Evolutionary conservation across 2,113 vertebrate species (phyloP), one percentile per base, ranked within the genome.

Genomic region (Rhipidura dahli): DNA sequence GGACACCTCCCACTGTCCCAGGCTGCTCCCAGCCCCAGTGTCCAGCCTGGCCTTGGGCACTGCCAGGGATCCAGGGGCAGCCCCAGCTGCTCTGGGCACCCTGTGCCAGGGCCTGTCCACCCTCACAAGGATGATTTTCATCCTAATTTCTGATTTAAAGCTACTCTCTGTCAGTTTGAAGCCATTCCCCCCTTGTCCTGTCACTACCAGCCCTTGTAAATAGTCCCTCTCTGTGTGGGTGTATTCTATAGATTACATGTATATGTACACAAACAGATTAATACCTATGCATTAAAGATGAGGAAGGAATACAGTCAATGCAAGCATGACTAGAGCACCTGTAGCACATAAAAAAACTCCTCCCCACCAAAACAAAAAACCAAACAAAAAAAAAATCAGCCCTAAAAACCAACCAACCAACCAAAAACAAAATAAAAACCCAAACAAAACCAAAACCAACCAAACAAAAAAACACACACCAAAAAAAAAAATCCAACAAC

Each of bases 31-130:
- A 54, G 2, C 37, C 44, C 35, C 35, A 14, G 1, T 1, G 1
- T 5, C 69, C 82, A 70, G 2, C 30, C 57, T 19, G 21, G 17
- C 49, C 77, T 15, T 4, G 86, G 68, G 7, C 77, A 39, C 60
- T 73, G 9, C 59, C 85, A 80, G 49, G 73, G 42, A 22, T 10
- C 39, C 81, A 61, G 64, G 54, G 8, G 6, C 66, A 72, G 66
- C 50, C 68, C 0, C 68, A 65, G 77, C 68, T 45, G 16, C 53
- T 66, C 77, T 66, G 86, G 68, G 28, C 35, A 73, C 9, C 21
- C 44, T 45, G 20, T 2, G 10, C 42, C 77, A 65, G 57, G 3
- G 1, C n/a, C 59, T 56, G 0, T 2, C 14, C 35, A 18, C 18
- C 31, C 50, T 66, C 27, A 0, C 60, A 26, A 30, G 5, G 3